Evolutionary conservation across 2,888 invertebrate genomes (phyloP).

Genomic region (Ochropleura plecta): DNA sequence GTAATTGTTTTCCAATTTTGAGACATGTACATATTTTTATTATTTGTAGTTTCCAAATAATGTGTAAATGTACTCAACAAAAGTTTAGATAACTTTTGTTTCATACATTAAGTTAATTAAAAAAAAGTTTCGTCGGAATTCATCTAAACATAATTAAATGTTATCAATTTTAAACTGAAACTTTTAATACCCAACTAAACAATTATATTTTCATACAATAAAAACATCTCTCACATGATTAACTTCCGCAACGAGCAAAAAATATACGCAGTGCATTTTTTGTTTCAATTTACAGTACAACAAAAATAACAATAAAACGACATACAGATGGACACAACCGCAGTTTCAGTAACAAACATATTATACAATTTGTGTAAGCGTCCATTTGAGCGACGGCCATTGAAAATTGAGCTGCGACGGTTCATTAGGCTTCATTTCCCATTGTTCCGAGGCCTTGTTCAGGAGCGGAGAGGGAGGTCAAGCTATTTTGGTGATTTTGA

Average conservation of each 20-base stretch:
- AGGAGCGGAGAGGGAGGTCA: conserved; percentile 60
- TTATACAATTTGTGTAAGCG: conserved; percentile 75
- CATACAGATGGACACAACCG: conserved; percentile 66
- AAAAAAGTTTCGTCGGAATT: no score
- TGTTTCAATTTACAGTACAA: conserved; percentile 72
- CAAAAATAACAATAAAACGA: conserved; percentile 74
- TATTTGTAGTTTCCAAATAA: no score
- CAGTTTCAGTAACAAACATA: conserved; percentile 69
- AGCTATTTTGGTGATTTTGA: conserved; percentile 66
- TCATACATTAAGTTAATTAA: no score
- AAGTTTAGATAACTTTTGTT: no score
- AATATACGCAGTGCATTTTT: conserved; percentile 43
- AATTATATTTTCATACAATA: conserved; percentile 3
- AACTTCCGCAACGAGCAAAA: conserved; percentile 46
- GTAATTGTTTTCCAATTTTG: no score
- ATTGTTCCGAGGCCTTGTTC: conserved; percentile 24
- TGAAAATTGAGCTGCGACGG: conserved; percentile 63
- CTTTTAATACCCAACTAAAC: conserved; percentile 5
- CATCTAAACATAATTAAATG: no score
- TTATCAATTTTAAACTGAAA: not conserved
- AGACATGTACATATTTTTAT: no score
- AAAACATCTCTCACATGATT: conserved; percentile 29
- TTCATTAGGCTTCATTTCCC: conserved; percentile 58
- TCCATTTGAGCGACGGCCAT: conserved; percentile 69
- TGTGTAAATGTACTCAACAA: no score